phyloP scores from a whole-genome alignment of 2,888 invertebrate species.

The Parnassius apollo region DNA sequence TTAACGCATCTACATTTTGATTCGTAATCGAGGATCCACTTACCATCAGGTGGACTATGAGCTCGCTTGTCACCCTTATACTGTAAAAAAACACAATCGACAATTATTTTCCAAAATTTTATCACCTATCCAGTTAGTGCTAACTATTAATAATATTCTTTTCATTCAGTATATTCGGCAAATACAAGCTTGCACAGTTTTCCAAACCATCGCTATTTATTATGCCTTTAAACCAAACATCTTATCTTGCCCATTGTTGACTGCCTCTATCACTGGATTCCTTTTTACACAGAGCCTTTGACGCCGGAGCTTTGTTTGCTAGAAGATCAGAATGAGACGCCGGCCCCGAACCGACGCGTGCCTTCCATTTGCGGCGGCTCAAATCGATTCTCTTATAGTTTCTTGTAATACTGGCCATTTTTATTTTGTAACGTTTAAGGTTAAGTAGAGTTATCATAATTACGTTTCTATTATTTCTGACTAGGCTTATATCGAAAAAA shows the following conservation, averaged over 20 bases:
- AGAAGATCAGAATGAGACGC: slow-evolving; percentile 75
- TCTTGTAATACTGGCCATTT: slow-evolving; percentile 29
- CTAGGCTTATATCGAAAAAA: no score
- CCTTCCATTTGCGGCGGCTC: slow-evolving; percentile 52
- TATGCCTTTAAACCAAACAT: slow-evolving; percentile 38
- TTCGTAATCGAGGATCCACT: no score
- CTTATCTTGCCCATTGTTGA: slow-evolving; percentile 76
- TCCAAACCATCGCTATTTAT: neutral
- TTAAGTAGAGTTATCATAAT: neutral
- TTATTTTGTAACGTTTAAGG: slow-evolving; percentile 13
- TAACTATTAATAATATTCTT: no score
- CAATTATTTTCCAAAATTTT: no score
- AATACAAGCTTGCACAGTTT: neutral
- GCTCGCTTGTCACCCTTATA: no score
- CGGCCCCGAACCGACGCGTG: slow-evolving; percentile 67
- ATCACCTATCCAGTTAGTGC: no score
- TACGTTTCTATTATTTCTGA: no score
- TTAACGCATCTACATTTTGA: no score
- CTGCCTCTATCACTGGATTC: slow-evolving; percentile 79
- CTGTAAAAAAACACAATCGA: no score
- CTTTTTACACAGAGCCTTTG: slow-evolving; percentile 77
- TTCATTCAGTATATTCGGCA: no score
- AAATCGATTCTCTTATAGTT: slow-evolving; percentile 48
- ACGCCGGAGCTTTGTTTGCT: slow-evolving; percentile 74
- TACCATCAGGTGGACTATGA: no score